Conservation (phyloP, 1,140 invertebrate species). For the Berghia stephanieae region DNA sequence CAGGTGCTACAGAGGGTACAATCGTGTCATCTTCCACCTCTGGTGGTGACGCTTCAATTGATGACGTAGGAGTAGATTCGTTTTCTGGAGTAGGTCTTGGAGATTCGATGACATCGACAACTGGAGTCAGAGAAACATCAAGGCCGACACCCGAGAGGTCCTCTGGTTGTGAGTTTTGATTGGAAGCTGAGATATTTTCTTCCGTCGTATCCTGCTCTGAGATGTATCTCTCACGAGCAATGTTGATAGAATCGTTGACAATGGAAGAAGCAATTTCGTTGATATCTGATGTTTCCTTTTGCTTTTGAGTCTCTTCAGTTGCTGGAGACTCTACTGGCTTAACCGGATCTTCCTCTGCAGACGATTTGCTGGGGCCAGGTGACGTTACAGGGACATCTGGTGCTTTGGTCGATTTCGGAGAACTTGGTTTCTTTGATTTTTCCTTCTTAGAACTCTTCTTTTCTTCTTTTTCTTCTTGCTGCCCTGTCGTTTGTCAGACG, state of each 20-base stretch:
- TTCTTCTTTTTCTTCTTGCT: slow-evolving; percentile 27
- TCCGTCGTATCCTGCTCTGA: background rate
- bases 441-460: slow-evolving; percentile 22
- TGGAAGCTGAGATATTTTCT: too few relatives aligned
- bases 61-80: background rate
- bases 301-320: background rate
- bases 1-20: background rate
- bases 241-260: background rate
- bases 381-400: background rate
- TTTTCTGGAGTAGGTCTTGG: too few relatives aligned
- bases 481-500: background rate
- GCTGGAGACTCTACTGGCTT: background rate
- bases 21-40: too few relatives aligned
- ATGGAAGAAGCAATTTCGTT: slow-evolving; percentile 11
- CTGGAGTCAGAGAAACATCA: too few relatives aligned
- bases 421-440: slow-evolving; percentile 15
- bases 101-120: too few relatives aligned
- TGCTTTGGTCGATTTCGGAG: background rate
- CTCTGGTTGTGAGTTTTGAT: background rate
- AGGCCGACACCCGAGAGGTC: background rate
- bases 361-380: too few relatives aligned
- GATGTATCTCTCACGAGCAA: slow-evolving; percentile 15
- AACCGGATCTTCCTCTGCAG: too few relatives aligned
- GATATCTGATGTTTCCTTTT: background rate
- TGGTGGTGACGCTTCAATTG: too few relatives aligned